Percentiles rank a stretch among this genome's conserved stretches.
Conservation (phyloP, 2,113 vertebrate species). For the Regulus satrapa region DNA sequence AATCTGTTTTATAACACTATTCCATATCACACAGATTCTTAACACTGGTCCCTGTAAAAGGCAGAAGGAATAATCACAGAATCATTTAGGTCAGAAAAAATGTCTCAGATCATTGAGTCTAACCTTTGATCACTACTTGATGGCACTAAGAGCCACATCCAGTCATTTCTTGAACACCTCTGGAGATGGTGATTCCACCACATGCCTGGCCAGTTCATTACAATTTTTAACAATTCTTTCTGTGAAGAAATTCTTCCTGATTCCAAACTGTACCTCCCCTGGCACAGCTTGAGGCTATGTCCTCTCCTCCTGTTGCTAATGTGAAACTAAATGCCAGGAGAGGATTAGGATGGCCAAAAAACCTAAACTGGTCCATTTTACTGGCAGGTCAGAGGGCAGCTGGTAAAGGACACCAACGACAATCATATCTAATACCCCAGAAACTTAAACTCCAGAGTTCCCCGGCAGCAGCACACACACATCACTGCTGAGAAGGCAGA, state of each 20-base stretch:
- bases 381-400: background rate
- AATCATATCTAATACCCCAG: background rate
- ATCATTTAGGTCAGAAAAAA: background rate
- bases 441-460: background rate
- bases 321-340: background rate
- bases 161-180: background rate
- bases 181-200: background rate
- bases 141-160: background rate
- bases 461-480: background rate
- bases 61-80: background rate
- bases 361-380: background rate
- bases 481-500: background rate
- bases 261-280: background rate
- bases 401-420: background rate
- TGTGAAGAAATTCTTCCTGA: background rate
- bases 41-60: background rate
- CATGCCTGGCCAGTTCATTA: background rate
- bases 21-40: background rate
- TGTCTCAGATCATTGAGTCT: background rate
- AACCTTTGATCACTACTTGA: background rate
- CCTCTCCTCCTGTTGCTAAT: fast-evolving
- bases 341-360: background rate
- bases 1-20: background rate
- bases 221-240: background rate
- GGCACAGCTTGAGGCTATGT: background rate